phyloP scores from a whole-genome alignment of 1,140 invertebrate genomes.

The Homarus americanus region DNA sequence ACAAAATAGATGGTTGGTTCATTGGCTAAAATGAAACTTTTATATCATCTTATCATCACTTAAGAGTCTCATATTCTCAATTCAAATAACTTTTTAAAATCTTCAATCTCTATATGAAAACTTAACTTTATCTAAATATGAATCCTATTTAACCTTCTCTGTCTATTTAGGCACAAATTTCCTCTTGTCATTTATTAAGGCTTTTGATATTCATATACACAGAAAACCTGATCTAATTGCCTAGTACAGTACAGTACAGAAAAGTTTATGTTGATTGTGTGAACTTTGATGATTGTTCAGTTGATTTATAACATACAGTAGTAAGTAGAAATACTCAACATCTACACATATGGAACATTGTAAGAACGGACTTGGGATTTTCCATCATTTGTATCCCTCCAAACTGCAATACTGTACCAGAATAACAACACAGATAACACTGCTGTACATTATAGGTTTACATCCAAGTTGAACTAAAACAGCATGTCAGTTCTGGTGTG shows the following conservation, averaged over 20 bases:
- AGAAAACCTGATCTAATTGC: conserved; percentile 48
- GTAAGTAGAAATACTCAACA: too few species aligned
- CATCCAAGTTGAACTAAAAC: too few species aligned
- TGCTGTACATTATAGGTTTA: too few species aligned
- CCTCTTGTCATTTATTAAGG: conserved; percentile 48
- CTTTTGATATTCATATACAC: conserved; percentile 55
- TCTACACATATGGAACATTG: too few species aligned
- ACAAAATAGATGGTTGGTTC: conserved; percentile 56
- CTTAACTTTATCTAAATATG: conserved; percentile 58
- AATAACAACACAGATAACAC: too few species aligned
- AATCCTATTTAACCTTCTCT: conserved; percentile 55
- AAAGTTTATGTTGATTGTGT: not conserved
- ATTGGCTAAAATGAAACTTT: conserved; percentile 61
- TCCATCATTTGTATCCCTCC: too few species aligned
- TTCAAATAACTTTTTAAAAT: conserved; percentile 58
- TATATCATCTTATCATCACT: conserved; percentile 53
- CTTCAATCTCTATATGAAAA: conserved; percentile 46
- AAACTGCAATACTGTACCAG: too few species aligned
- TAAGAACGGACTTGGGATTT: too few species aligned
- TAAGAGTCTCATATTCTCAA: conserved; percentile 59
- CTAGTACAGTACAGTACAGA: not conserved
- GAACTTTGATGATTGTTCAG: too few species aligned
- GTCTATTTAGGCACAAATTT: conserved; percentile 46
- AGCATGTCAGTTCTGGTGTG: too few species aligned
- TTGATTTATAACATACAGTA: too few species aligned